Base-by-base conservation (phyloP, 2,113 vertebrate species). In the Marmota monax region DNA sequence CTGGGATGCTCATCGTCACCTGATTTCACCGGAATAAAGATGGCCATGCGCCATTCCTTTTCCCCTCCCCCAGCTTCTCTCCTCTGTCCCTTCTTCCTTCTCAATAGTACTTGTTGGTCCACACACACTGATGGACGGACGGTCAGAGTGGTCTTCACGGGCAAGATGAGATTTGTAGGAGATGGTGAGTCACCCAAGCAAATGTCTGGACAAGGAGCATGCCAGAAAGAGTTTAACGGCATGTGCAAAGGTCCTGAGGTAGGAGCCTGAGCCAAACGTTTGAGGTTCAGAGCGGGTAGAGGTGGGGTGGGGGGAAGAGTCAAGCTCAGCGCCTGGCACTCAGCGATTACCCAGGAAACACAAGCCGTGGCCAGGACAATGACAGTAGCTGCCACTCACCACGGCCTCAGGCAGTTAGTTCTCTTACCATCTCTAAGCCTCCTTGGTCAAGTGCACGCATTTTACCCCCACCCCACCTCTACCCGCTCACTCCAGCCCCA, bases 181-280 rank as follows among this genome's bases (percentile, higher is more conserved):
- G 56, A 8, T 34, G 42, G 32, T 14, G n/a, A 22, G 29, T 77
- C 39, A 32, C 37, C 18, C 70, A 3, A 23, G 92, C 18, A 18
- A 70, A 7, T 5, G 25, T 14, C n/a, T 1, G 12, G 58, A 25
- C 16, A 82, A 9, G 58, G 34, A 63, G 25, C 37, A 3, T 20
- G 37, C 22, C 56, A 48, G 82, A 79, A 67, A 27, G 34, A 65
- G 58, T 48, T 45, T 22, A 76, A 27, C 0, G 2, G 65, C 65
- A 51, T 0, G 23, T 12, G n/a, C 73, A 73, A 87, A 94, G 48
- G 22, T 42, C 74, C 73, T 74, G 73, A 39, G 45, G 45, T 4
- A 3, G 37, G n/a, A 27, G 16, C 2, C 7, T 29, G 56, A 39
- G 0, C 2, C 42, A 34, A 7, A 16, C 3, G 12, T 22, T 17